These are phyloP conservation scores for Microchrysa polita DNA, from an alignment of 2,888 invertebrate genomes.

Conservation along the genomic window DNA sequence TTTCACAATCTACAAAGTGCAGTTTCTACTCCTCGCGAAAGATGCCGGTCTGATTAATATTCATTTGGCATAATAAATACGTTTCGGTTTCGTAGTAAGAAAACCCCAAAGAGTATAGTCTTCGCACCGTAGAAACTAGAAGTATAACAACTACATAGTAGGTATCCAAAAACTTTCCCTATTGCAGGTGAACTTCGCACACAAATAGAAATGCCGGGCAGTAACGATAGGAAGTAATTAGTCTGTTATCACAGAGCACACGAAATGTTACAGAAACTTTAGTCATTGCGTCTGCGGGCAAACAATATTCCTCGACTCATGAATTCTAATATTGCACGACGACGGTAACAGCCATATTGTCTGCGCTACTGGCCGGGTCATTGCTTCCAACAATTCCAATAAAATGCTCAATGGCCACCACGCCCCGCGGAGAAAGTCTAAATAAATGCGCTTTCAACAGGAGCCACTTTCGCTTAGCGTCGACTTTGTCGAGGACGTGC, in stretches of 20 bases:
- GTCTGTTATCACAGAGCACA: slow-evolving; percentile 11
- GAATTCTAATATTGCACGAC: not conserved
- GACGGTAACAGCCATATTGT: slow-evolving; percentile 28
- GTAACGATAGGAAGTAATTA: slow-evolving; percentile 25
- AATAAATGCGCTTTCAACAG: slow-evolving; percentile 20
- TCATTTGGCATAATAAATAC: slow-evolving; percentile 42
- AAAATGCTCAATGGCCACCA: not conserved
- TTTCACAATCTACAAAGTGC: too few species aligned
- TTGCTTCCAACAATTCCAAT: too few species aligned
- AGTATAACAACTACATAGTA: too few species aligned
- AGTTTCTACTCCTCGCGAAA: not conserved
- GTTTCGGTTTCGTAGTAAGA: too few species aligned
- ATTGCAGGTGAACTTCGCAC: too few species aligned
- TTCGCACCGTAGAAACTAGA: slow-evolving; percentile 7
- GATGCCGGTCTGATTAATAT: slow-evolving; percentile 32
- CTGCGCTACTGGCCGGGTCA: too few species aligned
- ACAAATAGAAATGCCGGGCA: slow-evolving; percentile 2
- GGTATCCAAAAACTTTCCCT: not conserved
- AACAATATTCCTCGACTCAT: too few species aligned
- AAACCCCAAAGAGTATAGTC: not conserved
- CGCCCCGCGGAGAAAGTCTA: not conserved
- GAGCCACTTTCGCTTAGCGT: not conserved
- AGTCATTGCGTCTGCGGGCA: not conserved
- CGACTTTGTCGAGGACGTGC: too few species aligned
- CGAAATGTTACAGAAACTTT: not conserved